A percentile compares a stretch with the other conserved stretches of the same genome.
Evolutionary conservation across 2,888 invertebrate genomes (phyloP).

Genomic region (Thelaira solivaga): DNA sequence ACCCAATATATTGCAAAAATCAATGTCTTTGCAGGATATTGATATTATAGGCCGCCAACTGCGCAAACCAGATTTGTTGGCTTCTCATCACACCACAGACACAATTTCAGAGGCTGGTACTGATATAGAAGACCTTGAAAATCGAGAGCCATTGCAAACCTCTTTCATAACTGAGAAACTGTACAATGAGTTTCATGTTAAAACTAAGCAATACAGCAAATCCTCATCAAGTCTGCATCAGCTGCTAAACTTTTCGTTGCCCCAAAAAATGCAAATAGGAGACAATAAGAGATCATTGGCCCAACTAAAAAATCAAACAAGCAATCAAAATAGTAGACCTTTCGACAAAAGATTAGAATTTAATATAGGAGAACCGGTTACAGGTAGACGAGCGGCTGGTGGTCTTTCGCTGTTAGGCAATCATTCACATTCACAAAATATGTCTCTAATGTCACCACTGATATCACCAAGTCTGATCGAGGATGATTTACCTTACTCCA

Average conservation of each 20-base stretch:
- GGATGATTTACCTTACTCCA: constrained; percentile 84
- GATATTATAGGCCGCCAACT: constrained; percentile 69
- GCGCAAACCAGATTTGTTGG: constrained; percentile 73
- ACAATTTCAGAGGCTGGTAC: constrained; percentile 74
- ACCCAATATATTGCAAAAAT: constrained; percentile 72
- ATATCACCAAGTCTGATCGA: constrained; percentile 72
- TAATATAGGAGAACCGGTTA: constrained; percentile 71
- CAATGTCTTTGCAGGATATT: constrained; percentile 76
- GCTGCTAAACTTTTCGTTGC: constrained; percentile 74
- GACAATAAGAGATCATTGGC: constrained; percentile 74
- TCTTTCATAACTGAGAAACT: constrained; percentile 84
- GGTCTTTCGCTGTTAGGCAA: constrained; percentile 70
- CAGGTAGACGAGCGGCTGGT: constrained; percentile 71
- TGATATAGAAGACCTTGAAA: constrained; percentile 72
- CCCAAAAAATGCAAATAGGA: constrained; percentile 79
- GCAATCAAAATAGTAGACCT: constrained; percentile 40
- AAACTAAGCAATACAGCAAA: constrained; percentile 82
- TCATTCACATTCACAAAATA: constrained; percentile 41
- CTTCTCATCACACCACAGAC: constrained; percentile 68
- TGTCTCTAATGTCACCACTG: constrained; percentile 65
- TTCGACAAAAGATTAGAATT: constrained; percentile 67
- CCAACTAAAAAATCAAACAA: constrained; percentile 65
- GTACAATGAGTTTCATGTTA: constrained; percentile 84
- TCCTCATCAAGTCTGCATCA: constrained; percentile 81
- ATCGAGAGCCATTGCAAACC: constrained; percentile 77